These are phyloP conservation scores for Spodoptera exigua DNA, from an alignment of 2,888 invertebrate species.

Conservation along the genomic window DNA sequence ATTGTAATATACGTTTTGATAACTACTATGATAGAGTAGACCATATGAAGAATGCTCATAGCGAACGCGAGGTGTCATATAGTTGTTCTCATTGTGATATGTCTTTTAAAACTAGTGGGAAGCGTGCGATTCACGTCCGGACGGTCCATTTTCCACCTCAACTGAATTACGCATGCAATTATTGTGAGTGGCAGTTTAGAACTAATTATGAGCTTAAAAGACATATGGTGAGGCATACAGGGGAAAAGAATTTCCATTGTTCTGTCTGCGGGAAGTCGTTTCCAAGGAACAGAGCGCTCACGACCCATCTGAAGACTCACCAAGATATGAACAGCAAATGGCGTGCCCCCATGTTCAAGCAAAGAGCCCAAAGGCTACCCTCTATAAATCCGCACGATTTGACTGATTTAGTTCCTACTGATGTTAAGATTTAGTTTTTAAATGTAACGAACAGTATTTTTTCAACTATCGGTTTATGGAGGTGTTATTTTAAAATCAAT, in stretches of 20 bases:
- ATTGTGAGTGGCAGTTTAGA: conserved; percentile 81
- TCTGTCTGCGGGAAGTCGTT: conserved; percentile 77
- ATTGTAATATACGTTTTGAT: conserved; percentile 78
- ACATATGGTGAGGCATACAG: conserved; percentile 80
- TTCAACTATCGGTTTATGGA: too few species aligned
- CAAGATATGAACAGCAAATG: conserved; percentile 74
- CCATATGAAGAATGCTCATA: conserved; percentile 80
- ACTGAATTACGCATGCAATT: conserved; percentile 71
- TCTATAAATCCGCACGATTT: conserved; percentile 72
- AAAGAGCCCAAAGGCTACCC: conserved; percentile 64
- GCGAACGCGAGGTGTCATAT: conserved; percentile 77
- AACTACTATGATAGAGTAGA: conserved; percentile 81
- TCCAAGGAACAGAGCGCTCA: conserved; percentile 73
- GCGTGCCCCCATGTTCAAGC: conserved; percentile 71
- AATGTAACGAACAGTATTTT: background rate
- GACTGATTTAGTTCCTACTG: conserved; percentile 58
- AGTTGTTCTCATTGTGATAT: conserved; percentile 77
- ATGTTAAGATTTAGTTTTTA: conserved; percentile 43
- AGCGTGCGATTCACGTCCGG: conserved; percentile 75
- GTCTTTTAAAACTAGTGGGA: conserved; percentile 81
- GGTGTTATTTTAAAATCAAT: too few species aligned
- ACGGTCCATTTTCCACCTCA: conserved; percentile 77
- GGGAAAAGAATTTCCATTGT: conserved; percentile 77
- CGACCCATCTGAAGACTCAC: conserved; percentile 77
- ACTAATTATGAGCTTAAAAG: conserved; percentile 80